phyloP scores from a whole-genome alignment of 2,888 invertebrate species.

The Rhimphoctona megacephalus region DNA sequence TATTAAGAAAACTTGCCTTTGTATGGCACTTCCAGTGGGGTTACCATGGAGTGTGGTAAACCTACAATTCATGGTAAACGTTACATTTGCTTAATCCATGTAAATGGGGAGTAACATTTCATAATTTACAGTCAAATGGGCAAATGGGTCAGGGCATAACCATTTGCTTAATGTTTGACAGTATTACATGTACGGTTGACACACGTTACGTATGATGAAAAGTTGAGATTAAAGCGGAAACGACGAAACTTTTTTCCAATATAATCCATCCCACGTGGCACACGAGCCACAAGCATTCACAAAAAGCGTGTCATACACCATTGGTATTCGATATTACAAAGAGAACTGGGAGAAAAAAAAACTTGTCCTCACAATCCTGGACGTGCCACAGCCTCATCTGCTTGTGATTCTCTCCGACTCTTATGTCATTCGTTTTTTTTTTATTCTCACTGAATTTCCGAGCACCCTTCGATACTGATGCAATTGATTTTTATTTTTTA shows the following conservation, averaged over 20 bases:
- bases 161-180: neutral
- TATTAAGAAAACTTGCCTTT: no score
- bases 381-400: slow-evolving; percentile 30
- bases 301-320: slow-evolving; percentile 42
- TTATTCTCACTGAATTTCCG: neutral
- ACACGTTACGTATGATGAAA: neutral
- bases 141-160: neutral
- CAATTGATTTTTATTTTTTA: slow-evolving; percentile 6
- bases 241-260: slow-evolving; percentile 54
- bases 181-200: neutral
- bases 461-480: neutral
- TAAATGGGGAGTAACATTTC: neutral
- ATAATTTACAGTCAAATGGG: neutral
- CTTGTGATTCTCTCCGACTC: neutral
- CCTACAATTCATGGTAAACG: neutral
- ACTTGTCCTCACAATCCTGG: slow-evolving; percentile 16
- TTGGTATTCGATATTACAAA: slow-evolving; percentile 27
- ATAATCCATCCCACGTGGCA: slow-evolving; percentile 23
- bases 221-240: slow-evolving; percentile 28
- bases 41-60: no score
- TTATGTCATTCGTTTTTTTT: neutral
- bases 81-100: neutral
- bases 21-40: no score
- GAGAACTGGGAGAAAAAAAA: slow-evolving; percentile 30
- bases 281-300: slow-evolving; percentile 14